phyloP scores from a whole-genome alignment of 2,113 vertebrate genomes.

The Aptenodytes forsteri region DNA sequence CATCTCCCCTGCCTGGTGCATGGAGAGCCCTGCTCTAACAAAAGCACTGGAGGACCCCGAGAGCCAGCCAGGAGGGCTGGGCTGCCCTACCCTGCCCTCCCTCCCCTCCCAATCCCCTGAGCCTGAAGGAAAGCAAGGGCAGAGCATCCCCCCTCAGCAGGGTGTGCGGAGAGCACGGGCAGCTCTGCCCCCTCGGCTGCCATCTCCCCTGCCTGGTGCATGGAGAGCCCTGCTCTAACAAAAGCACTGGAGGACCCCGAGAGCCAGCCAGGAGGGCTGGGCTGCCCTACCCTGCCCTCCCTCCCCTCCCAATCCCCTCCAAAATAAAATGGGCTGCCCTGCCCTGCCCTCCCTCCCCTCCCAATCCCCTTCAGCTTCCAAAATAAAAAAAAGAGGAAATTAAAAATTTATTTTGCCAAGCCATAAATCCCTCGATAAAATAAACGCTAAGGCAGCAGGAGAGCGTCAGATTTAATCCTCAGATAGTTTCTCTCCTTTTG shows the following conservation, averaged over 20 bases:
- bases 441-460: not conserved
- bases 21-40: fast-evolving
- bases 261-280: too few relatives aligned
- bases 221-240: fast-evolving
- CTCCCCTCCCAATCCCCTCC: not conserved
- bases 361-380: not conserved
- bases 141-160: not conserved
- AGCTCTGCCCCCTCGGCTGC: not conserved
- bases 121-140: not conserved
- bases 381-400: not conserved
- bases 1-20: not conserved
- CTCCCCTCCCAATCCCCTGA: not conserved
- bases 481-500: not conserved
- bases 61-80: too few relatives aligned
- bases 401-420: not conserved
- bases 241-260: not conserved
- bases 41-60: not conserved
- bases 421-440: not conserved
- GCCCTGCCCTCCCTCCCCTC: not conserved
- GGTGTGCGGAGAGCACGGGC: not conserved
- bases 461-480: not conserved
- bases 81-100: not conserved
- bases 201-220: not conserved
- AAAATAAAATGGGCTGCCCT: not conserved
- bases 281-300: not conserved